Conservation (phyloP, 2,888 invertebrate species). For the Habrosyne pyritoides region DNA sequence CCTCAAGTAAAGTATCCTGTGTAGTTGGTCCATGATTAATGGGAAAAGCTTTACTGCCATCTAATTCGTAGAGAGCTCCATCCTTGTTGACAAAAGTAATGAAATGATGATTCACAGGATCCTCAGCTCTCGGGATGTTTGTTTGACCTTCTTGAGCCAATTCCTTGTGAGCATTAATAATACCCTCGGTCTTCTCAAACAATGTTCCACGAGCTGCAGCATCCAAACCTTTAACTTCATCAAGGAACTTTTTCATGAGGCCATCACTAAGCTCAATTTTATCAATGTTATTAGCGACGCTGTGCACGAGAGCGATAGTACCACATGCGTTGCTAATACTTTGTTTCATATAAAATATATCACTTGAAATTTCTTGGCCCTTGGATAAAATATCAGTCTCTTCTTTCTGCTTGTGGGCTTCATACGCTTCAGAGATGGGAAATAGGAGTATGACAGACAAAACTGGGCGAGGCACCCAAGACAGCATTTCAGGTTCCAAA, state of each 20-base stretch:
- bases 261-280: constrained; percentile 88
- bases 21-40: constrained; percentile 92
- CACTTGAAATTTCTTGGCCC: constrained; percentile 85
- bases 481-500: constrained; percentile 93
- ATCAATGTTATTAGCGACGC: constrained; percentile 94
- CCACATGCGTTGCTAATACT: constrained; percentile 98
- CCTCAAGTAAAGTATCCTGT: constrained; percentile 89
- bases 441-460: constrained; percentile 94
- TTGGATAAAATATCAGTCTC: constrained; percentile 85
- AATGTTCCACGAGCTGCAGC: constrained; percentile 90
- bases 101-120: constrained; percentile 94
- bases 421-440: constrained; percentile 91
- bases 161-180: constrained; percentile 92
- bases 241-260: constrained; percentile 90
- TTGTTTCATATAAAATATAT: constrained; percentile 95
- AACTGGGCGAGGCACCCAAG: constrained; percentile 94
- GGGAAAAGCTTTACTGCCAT: constrained; percentile 87
- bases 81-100: constrained; percentile 93
- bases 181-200: constrained; percentile 87
- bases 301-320: constrained; percentile 97
- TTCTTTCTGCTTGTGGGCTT: constrained; percentile 87
- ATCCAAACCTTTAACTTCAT: constrained; percentile 86
- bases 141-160: constrained; percentile 96
- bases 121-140: constrained; percentile 89
- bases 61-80: constrained; percentile 93